Percentiles rank a stretch among this genome's conserved stretches.
Conservation (phyloP, 2,888 invertebrate genomes). For the Folsomia manolachei region DNA sequence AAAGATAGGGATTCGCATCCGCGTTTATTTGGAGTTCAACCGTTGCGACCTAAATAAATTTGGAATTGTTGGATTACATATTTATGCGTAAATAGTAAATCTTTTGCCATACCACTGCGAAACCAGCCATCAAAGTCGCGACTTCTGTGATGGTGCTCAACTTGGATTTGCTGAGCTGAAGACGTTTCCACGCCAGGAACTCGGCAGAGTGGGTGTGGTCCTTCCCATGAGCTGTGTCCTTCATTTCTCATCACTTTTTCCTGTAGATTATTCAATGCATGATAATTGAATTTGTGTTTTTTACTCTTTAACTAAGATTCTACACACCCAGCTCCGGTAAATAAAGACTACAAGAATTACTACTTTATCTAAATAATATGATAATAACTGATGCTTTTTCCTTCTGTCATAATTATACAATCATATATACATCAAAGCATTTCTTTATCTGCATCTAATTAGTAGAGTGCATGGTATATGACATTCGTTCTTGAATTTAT, state of each 20-base stretch:
- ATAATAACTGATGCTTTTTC: no score
- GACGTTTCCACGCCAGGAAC: constrained; percentile 39
- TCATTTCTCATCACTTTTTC: background rate
- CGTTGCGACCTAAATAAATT: constrained; percentile 41
- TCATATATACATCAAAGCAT: no score
- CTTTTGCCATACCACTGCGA: constrained; percentile 38
- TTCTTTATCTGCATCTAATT: no score
- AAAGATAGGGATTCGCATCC: constrained; percentile 34
- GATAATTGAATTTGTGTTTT: no score
- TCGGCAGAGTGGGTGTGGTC: constrained; percentile 11
- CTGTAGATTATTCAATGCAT: no score
- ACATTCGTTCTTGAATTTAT: no score
- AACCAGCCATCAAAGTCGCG: constrained; percentile 41
- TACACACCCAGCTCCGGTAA: no score
- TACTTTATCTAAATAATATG: no score
- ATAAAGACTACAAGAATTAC: no score
- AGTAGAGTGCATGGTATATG: no score
- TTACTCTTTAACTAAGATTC: no score
- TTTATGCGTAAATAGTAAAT: background rate
- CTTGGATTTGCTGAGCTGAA: constrained; percentile 46
- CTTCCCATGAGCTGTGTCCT: background rate
- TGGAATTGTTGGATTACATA: background rate
- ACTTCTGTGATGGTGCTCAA: constrained; percentile 40
- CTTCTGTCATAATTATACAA: no score
- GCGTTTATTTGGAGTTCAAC: constrained; percentile 48